These are phyloP conservation scores for Gastrophryne carolinensis DNA, from an alignment of 2,797 vertebrate species.

Conservation along the genomic window DNA sequence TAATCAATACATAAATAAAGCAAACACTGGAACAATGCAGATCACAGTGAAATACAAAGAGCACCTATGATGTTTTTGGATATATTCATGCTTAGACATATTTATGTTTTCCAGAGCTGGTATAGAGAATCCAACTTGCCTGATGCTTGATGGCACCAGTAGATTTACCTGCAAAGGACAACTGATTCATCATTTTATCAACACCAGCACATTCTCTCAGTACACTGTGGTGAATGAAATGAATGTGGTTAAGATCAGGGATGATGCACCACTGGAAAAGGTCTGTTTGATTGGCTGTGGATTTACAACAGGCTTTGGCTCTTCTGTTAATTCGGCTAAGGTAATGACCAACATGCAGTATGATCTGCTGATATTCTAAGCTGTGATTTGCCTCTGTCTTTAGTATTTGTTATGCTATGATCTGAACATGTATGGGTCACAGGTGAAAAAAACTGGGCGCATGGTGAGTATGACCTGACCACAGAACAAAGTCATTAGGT, in stretches of 20 bases:
- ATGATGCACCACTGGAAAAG: slow-evolving; percentile 67
- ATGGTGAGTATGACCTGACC: too few species aligned
- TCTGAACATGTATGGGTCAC: too few species aligned
- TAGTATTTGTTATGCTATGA: too few species aligned
- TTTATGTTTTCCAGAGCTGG: too few species aligned
- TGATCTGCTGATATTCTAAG: neutral
- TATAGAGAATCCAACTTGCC: too few species aligned
- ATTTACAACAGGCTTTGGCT: slow-evolving; percentile 72
- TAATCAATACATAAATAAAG: too few species aligned
- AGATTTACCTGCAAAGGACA: slow-evolving; percentile 72
- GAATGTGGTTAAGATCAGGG: slow-evolving; percentile 63
- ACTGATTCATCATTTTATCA: slow-evolving; percentile 67
- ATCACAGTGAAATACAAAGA: too few species aligned
- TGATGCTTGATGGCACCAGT: slow-evolving; percentile 65
- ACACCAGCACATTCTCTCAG: slow-evolving; percentile 71
- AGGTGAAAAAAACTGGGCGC: too few species aligned
- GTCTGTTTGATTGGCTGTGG: slow-evolving; percentile 72
- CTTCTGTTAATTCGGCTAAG: slow-evolving; percentile 70
- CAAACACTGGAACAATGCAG: too few species aligned
- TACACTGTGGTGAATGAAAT: slow-evolving; percentile 72
- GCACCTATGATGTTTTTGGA: too few species aligned
- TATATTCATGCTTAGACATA: too few species aligned
- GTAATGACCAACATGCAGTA: slow-evolving; percentile 50
- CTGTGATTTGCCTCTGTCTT: slow-evolving; percentile 55
- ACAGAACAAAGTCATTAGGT: too few species aligned